A percentile compares a stretch with the other conserved stretches of the same genome.
Conservation (phyloP, 2,113 vertebrate genomes). For the Marmota monax region DNA sequence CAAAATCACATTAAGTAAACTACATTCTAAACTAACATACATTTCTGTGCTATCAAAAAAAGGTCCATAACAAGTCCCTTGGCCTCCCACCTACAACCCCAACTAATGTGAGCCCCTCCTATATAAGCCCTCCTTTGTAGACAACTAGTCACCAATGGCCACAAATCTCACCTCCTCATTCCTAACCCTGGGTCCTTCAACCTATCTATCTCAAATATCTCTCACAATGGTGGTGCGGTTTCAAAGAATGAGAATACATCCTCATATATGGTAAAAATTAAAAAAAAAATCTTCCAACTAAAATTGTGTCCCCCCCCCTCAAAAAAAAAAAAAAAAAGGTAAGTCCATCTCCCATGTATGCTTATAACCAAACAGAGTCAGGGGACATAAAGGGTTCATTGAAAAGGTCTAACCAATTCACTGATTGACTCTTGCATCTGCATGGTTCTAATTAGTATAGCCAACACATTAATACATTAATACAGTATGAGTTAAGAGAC, state of each 20-base stretch:
- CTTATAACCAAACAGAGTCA: not conserved
- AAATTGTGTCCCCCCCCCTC: not conserved
- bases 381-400: constrained; percentile 44
- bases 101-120: not conserved
- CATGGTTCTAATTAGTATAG: constrained; percentile 83
- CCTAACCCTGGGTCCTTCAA: not conserved
- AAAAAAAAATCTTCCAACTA: not conserved
- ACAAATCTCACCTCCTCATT: not conserved
- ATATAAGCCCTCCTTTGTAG: not conserved
- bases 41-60: not conserved
- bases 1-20: not conserved
- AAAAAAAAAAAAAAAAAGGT: not conserved
- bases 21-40: not conserved
- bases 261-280: not conserved
- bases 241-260: not conserved
- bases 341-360: not conserved
- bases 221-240: not conserved
- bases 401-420: constrained; percentile 78
- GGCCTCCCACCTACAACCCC: not conserved
- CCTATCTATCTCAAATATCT: not conserved
- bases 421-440: constrained; percentile 83
- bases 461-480: constrained; percentile 88
- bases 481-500: constrained; percentile 80
- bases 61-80: not conserved
- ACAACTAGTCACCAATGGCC: not conserved